Percentiles rank a stretch among this genome's conserved stretches.
These are phyloP conservation scores for Catalaphyllia jardinei DNA, from an alignment of 64 coral and sea anemone species.

Conservation along the genomic window DNA sequence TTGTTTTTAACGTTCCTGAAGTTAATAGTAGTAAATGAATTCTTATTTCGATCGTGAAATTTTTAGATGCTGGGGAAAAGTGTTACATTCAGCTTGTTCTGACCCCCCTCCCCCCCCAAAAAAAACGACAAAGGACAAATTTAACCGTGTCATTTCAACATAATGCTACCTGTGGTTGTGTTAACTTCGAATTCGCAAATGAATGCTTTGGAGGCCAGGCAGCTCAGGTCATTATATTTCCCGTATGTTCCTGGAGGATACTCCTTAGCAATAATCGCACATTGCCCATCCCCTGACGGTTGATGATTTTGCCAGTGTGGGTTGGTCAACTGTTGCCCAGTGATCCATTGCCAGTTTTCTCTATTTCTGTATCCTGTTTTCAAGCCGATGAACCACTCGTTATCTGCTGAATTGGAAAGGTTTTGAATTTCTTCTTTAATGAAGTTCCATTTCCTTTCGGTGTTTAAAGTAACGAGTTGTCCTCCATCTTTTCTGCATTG, in stretches of 20 bases:
- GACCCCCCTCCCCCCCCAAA: too few species aligned
- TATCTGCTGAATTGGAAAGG: conserved; percentile 3
- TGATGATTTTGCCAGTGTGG: conserved; percentile 27
- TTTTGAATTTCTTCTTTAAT: conserved; percentile 51
- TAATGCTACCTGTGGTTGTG: not conserved
- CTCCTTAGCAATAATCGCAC: conserved; percentile 37
- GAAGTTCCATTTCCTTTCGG: conserved; percentile 53
- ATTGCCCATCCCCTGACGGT: conserved; percentile 50
- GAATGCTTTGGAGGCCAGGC: conserved; percentile 28
- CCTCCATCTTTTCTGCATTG: conserved; percentile 17
- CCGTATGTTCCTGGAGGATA: not conserved
- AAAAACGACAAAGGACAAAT: too few species aligned
- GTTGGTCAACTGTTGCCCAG: conserved; percentile 23
- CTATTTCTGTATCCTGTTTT: not conserved
- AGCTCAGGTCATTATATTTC: conserved; percentile 48
- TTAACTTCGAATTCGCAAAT: conserved; percentile 52
- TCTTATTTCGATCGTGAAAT: too few species aligned
- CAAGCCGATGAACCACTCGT: conserved; percentile 61
- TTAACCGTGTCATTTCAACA: not conserved
- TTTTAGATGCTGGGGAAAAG: too few species aligned
- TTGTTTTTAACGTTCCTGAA: too few species aligned
- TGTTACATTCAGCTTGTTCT: too few species aligned
- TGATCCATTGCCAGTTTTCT: conserved; percentile 49
- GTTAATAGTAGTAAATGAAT: too few species aligned
- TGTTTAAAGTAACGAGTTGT: conserved; percentile 43